A percentile compares a stretch with the other conserved stretches of the same genome.
These are phyloP conservation scores for Azorinus chamasolen DNA, from an alignment of 2,888 invertebrate species.

Conservation along the genomic window DNA sequence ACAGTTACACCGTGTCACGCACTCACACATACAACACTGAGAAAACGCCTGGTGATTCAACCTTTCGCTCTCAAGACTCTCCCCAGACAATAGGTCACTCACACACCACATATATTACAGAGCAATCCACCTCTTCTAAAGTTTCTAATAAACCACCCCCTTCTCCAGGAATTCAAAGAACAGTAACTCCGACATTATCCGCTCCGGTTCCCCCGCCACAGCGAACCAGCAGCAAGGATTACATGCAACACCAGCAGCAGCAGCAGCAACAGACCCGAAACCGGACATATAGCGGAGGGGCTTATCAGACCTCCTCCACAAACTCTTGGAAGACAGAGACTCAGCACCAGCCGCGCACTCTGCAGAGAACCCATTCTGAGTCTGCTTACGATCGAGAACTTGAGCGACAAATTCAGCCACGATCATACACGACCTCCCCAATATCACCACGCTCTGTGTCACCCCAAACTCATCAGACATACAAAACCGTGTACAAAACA, in stretches of 20 bases:
- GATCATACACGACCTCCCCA: slow-evolving; percentile 57
- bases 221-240: slow-evolving; percentile 78
- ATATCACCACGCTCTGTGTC: slow-evolving; percentile 67
- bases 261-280: slow-evolving; percentile 53
- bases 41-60: slow-evolving; percentile 57
- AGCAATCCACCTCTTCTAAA: slow-evolving; percentile 44
- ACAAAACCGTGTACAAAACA: slow-evolving; percentile 74
- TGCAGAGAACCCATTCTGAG: slow-evolving; percentile 63
- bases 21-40: slow-evolving; percentile 69
- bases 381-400: slow-evolving; percentile 60
- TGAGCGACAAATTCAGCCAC: slow-evolving; percentile 48
- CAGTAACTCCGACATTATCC: slow-evolving; percentile 73
- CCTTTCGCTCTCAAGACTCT: slow-evolving; percentile 56
- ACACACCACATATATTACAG: slow-evolving; percentile 60
- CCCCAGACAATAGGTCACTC: slow-evolving; percentile 52
- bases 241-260: slow-evolving; percentile 66
- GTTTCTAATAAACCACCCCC: slow-evolving; percentile 70
- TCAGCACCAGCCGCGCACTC: slow-evolving; percentile 37
- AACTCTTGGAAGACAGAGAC: slow-evolving; percentile 46
- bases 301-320: slow-evolving; percentile 32
- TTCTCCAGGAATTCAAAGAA: slow-evolving; percentile 70
- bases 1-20: slow-evolving; percentile 68
- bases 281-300: slow-evolving; percentile 71
- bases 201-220: slow-evolving; percentile 76
- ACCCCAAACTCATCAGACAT: slow-evolving; percentile 69